Percentiles rank a stretch among this genome's conserved stretches.
Conservation (phyloP, 1,140 invertebrate species). For the Rhizoglyphus robini region DNA sequence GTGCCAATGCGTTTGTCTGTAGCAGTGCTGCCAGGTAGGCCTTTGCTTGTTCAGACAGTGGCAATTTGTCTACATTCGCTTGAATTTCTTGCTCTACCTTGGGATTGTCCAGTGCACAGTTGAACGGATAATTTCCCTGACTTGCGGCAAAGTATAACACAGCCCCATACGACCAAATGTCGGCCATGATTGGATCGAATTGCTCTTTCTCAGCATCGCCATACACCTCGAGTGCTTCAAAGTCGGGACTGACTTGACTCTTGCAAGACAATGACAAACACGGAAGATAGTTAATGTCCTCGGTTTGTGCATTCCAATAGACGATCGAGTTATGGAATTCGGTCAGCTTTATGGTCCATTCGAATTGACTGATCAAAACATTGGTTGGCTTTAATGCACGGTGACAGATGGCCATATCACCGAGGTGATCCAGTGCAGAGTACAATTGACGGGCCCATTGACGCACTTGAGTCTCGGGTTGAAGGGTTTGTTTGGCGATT, state of each 20-base stretch:
- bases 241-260: neutral
- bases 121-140: conserved; percentile 1
- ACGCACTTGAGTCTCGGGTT: neutral
- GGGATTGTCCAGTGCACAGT: neutral
- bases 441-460: neutral
- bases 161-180: conserved; percentile 9
- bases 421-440: conserved; percentile 3
- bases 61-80: neutral
- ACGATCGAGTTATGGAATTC: neutral
- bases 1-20: neutral
- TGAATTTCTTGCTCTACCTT: neutral
- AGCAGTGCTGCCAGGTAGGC: neutral
- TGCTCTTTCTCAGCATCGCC: conserved; percentile 3
- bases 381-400: neutral
- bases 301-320: neutral
- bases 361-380: neutral
- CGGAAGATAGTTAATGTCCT: neutral
- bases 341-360: conserved; percentile 2
- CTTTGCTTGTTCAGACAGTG: neutral
- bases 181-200: conserved; percentile 17
- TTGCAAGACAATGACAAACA: neutral
- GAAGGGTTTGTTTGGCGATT: neutral
- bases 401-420: neutral
- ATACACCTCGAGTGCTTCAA: conserved; percentile 15
- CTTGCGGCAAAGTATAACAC: neutral